Evolutionary conservation across 2,113 vertebrate species (phyloP).

Genomic region (Regulus satrapa): DNA sequence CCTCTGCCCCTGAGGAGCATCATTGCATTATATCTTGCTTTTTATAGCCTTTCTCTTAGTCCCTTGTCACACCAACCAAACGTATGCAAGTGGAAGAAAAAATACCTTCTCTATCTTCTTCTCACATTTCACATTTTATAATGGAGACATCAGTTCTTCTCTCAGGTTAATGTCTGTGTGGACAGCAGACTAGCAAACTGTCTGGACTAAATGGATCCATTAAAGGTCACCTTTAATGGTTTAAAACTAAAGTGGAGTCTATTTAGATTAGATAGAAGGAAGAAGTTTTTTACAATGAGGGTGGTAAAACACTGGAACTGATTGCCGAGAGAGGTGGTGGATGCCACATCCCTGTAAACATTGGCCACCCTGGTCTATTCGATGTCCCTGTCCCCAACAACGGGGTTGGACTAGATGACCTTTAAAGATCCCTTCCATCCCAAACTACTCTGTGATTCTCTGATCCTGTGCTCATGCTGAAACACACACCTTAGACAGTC

Average conservation of each 20-base stretch:
- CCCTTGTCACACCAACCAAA: not conserved
- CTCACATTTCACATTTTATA: conserved; percentile 16
- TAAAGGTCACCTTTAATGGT: not conserved
- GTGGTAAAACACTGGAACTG: not conserved
- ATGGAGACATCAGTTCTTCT: not conserved
- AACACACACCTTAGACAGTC: not conserved
- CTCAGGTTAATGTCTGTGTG: not conserved
- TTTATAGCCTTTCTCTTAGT: not conserved
- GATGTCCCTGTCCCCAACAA: not conserved
- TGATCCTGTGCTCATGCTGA: not conserved
- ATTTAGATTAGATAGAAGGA: not conserved
- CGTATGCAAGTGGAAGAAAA: not conserved
- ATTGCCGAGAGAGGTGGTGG: not conserved
- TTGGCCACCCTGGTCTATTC: not conserved
- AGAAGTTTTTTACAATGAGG: not conserved
- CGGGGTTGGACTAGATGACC: not conserved
- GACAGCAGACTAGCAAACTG: not conserved
- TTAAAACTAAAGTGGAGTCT: not conserved
- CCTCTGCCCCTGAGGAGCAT: not conserved
- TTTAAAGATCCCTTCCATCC: not conserved
- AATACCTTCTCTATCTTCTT: not conserved
- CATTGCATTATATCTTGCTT: not conserved
- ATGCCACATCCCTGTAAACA: not conserved
- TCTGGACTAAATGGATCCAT: conserved; percentile 32
- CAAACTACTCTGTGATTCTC: not conserved